A percentile compares a stretch with the other conserved stretches of the same genome.
phyloP scores from a whole-genome alignment of 2,113 vertebrate species.

The Plotosus lineatus region DNA sequence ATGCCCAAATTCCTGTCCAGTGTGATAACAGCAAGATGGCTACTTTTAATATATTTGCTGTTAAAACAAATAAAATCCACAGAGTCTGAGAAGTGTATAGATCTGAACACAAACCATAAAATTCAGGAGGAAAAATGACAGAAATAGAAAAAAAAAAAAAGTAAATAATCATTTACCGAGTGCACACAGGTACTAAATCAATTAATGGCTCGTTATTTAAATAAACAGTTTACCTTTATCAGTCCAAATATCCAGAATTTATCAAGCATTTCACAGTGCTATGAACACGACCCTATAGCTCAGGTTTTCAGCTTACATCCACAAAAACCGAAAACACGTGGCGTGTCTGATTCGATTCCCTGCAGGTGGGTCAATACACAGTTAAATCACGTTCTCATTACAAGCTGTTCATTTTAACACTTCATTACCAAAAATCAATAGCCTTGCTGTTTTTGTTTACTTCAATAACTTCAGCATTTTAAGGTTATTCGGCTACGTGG shows the following conservation, averaged over 20 bases:
- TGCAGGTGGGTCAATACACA: not conserved
- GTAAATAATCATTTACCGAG: too few species aligned
- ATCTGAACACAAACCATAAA: too few species aligned
- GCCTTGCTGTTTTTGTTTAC: not conserved
- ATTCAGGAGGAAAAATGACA: too few species aligned
- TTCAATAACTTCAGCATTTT: not conserved
- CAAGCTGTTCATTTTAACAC: not conserved
- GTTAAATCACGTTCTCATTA: not conserved
- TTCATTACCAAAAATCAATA: constrained; percentile 1
- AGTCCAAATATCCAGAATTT: not conserved
- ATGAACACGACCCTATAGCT: not conserved
- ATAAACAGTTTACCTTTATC: not conserved
- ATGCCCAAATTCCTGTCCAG: not conserved
- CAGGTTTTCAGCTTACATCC: not conserved
- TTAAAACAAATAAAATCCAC: not conserved
- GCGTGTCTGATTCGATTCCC: not conserved
- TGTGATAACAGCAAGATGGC: not conserved
- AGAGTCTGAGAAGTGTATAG: too few species aligned
- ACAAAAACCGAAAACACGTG: not conserved
- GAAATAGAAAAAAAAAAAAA: too few species aligned
- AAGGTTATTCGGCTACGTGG: not conserved
- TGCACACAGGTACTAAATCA: not conserved
- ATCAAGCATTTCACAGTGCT: not conserved
- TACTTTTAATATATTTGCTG: not conserved
- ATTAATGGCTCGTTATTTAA: not conserved